Conservation (phyloP, 2,888 invertebrate species). For the Anoplius nigerrimus region DNA sequence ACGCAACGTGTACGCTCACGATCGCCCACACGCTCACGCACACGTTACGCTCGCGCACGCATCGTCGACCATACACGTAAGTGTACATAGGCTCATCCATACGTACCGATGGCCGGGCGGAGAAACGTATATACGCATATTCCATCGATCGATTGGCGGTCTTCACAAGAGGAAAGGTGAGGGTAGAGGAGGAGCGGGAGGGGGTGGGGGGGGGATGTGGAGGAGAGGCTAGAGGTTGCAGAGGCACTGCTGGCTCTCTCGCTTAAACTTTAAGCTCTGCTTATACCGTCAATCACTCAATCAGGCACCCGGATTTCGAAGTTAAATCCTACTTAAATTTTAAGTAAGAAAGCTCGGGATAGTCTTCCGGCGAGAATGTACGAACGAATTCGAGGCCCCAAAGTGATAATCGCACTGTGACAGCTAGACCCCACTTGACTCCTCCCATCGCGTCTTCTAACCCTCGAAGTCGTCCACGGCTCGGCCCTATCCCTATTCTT, state of each 20-base stretch:
- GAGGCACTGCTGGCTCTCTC: constrained; percentile 6
- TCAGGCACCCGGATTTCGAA: constrained; percentile 43
- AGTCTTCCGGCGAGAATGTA: constrained; percentile 26
- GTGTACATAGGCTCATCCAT: not conserved
- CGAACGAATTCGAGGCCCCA: constrained; percentile 26
- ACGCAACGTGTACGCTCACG: too few species aligned
- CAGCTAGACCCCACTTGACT: too few species aligned
- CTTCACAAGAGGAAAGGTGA: too few species aligned
- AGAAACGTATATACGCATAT: constrained; percentile 10
- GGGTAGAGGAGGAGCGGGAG: too few species aligned
- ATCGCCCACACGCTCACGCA: too few species aligned
- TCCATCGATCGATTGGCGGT: constrained; percentile 28
- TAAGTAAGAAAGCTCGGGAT: constrained; percentile 42
- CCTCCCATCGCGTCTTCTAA: too few species aligned
- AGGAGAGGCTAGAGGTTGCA: too few species aligned
- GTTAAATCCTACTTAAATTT: constrained; percentile 55
- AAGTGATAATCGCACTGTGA: not conserved
- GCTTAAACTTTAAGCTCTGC: constrained; percentile 47
- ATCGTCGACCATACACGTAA: too few species aligned
- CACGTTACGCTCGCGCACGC: not conserved
- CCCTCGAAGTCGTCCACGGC: too few species aligned
- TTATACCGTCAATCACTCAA: constrained; percentile 51
- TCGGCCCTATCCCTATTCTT: too few species aligned
- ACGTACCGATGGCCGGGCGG: not conserved
- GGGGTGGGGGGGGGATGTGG: too few species aligned